Evolutionary conservation across 2,888 invertebrate genomes (phyloP), one percentile per base, ranked within the genome.

Genomic region (Ethmia dodecea): DNA sequence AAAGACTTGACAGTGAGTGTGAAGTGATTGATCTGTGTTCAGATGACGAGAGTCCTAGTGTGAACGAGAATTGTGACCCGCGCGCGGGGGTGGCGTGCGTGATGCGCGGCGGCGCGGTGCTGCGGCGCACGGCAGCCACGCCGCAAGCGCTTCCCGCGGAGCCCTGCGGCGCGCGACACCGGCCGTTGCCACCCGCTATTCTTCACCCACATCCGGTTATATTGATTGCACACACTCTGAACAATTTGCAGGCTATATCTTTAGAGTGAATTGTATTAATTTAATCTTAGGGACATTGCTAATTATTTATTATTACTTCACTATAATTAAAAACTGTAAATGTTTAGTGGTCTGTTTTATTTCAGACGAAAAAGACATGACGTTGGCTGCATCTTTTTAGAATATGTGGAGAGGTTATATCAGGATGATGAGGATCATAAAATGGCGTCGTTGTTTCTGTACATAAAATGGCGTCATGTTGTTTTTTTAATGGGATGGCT

Each of bases 11-110:
- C 28, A 59, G 53, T 49, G 79, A 75, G n/a, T 78, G 79, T 73
- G 88, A 89, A 57, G 88, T 89, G 61, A 91, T 92, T 50, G 90
- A 92, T 62, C 83, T 92, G 59, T 92, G 91, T 66, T 91, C 92
- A 1, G 91, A 91, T 38, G 91, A 91, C 49, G 91, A 92, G 41
- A 62, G 60, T 48, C 50, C 68, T 26, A 66, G 65, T 57, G 76
- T 62, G 5, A 83, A 83, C 45, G 83, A 84, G 49, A 84, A 84
- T 47, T 77, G 73, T 58, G 86, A 81, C 49, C 86, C 83, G 6
- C 71, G 75, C 13, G 78, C 61, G 9, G 80, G 75, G 5, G 66
- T 80, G 40, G 55, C 80, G 6, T 79, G 80, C 43, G 74, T 81
- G 39, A 71, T 81, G 75, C 65, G 75, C 16, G 76, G 79, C 1